Base-by-base conservation (phyloP, 2,888 invertebrate species). In the Ommatoiulus sabulosus region DNA sequence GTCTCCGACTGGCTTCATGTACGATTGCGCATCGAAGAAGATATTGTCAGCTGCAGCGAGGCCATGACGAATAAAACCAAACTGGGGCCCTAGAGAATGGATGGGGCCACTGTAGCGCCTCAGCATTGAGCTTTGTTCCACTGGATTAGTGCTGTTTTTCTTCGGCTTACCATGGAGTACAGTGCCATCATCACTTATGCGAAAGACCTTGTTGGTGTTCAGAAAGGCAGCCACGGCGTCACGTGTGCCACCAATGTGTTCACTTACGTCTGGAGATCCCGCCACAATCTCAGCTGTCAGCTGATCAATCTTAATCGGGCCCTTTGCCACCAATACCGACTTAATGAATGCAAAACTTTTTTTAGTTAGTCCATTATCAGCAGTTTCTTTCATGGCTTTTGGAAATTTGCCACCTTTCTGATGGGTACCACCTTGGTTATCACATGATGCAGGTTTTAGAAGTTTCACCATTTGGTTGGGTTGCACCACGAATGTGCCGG, bases 51-150 rank as follows among this genome's bases (percentile, higher is more conserved):
- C 17, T 3, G n/a, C 7, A 2, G 10, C 6, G 2, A 6, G 2
- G n/a, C 85, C 85, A 15, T 20, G 85, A 7, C 46, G 44, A 10
- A 85, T 46, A 15, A 85, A 85, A 15, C 85, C 85, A 46, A 85
- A 85, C 8, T 44, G 44, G 44, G 15, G 10, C 17, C 46, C 46
- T 3, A 85, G 1, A 15, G 46, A 85, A 17, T 72, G 72, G 10
- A 72, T 8, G 1, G 72, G 20, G 7, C 72, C 72, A 10, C 20
- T 24, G 72, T 7, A 72, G 24, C 24, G 24, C 24, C 24, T 8
- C 20, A 24, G 24, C 24, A 20, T 8, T 8, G 72, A 24, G 20
- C 24, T 72, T 10, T 72, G 20, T 24, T 72, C 20, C 72, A 10
- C 0, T 24, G 72, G 20, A 24, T 24, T 3, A 5, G 72, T n/a